Base-by-base conservation (phyloP, 2,888 invertebrate species). In the Ctena decussata region DNA sequence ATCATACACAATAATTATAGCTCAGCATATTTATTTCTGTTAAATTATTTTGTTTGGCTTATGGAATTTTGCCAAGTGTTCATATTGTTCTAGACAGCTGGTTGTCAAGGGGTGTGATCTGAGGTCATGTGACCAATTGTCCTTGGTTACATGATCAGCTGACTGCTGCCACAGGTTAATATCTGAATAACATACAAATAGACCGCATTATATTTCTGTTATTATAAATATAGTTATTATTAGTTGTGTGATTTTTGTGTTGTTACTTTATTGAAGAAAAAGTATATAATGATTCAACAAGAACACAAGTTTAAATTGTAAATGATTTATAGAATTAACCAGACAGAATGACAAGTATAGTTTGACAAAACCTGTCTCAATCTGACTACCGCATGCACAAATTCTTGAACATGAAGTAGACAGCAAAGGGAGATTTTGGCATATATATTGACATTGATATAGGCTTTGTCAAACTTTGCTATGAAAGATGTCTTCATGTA, bases 181-280 rank as follows among this genome's bases (percentile, higher is more conserved):
- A 41, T 72, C 30, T 70, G 53, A 15, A 44, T 24, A 65, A 53
- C 24, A 49, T 81, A 75, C 46, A 27, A 75, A 57, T 70, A 75
- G 69, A 53, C 57, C 72, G 79, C 79, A 84, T 84, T 80, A 72
- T 80, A 80, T 82, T 77, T 83, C 78, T 75, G 77, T 77, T 77
- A 65, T 18, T 65, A 32, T 65, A 86, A 78, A 84, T 80, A 85
- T 88, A 88, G 84, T 86, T 84, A 85, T 84, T 85, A 85, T 84
- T 85, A 85, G 79, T 77, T 77, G 83, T 88, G 88, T 88, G 87
- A 65, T 86, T 85, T 86, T 88, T 86, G 88, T 88, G 88, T 88
- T 88, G 86, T 88, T 88, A 84, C 81, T 79, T 83, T 65, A 65
- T 65, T 65, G 21, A 65, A 35, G 27, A 11, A 73, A 73, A 73